Evolutionary conservation across 2,113 vertebrate genomes (phyloP), one percentile per base, ranked within the genome.

Genomic region (Piprites chloris): DNA sequence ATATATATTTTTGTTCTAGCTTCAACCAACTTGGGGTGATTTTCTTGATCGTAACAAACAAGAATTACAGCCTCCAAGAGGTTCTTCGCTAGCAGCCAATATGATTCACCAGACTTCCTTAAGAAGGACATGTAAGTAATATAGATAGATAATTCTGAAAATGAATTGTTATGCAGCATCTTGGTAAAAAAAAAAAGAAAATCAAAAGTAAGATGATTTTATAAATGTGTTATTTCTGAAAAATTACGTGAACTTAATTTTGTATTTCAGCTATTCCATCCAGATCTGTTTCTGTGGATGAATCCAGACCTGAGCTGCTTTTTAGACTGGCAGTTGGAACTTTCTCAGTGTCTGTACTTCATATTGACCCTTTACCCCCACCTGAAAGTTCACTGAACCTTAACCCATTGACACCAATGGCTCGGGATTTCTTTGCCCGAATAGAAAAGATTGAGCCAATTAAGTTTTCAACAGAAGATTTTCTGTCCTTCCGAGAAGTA

Each of bases 321-420:
- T 98, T 99, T 79, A 98, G 97, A 97, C 96, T 99, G 88, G 97
- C 98, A 20, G 93, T 99, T 92, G 98, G 98, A 88, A 98, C 98
- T 90, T 97, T 99, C 84, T 99, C 99, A 41, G 41, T 99, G 55
- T 99, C 99, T 18, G 99, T 99, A 67, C 99, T 99, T 94, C 99
- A 99, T 97, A 99, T 99, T 35, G 99, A 99, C 97, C 99, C 99
- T 55, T 98, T 99, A 80, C 98, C 99, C 84, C 99, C 99, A 37
- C 98, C 99, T 61, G 98, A 99, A 93, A 98, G 98, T 35, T 97
- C 98, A 62, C 76, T 98, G 90, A 98, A 96, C 73, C 85, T 97
- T 90, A 99, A 98, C 95, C 98, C 99, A 18, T 97, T 99, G 83
- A 98, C 98, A 66, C 98, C 98, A 76, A 98, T 99, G 97, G 98